A percentile compares a stretch with the other conserved stretches of the same genome.
Evolutionary conservation across 2,797 vertebrate genomes (phyloP).

Genomic region (Pygocentrus nattereri): DNA sequence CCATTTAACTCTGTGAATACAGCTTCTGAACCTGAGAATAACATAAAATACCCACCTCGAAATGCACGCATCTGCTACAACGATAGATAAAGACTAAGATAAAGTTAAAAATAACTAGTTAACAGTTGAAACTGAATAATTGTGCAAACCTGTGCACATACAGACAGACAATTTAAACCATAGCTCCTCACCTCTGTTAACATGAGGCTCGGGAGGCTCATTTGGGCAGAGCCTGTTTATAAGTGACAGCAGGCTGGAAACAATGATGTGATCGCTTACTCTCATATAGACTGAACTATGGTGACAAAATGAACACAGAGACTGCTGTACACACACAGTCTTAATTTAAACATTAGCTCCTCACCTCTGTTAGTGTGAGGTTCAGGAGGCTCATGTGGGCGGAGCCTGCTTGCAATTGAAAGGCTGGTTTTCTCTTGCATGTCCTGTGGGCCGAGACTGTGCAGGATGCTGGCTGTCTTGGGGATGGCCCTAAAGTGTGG

Average conservation of each 20-base stretch:
- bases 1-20: too few relatives aligned
- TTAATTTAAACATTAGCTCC: constrained; percentile 30
- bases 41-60: too few relatives aligned
- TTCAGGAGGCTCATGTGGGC: constrained; percentile 62
- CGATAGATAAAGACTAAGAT: too few relatives aligned
- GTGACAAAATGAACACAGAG: too few relatives aligned
- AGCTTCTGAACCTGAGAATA: too few relatives aligned
- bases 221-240: not conserved
- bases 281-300: not conserved
- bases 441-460: constrained; percentile 51
- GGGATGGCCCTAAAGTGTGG: constrained; percentile 63
- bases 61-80: too few relatives aligned
- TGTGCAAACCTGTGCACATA: not conserved
- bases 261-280: not conserved
- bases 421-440: constrained; percentile 46
- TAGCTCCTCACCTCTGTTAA: not conserved
- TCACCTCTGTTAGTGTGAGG: constrained; percentile 70
- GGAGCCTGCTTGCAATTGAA: constrained; percentile 52
- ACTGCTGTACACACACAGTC: not conserved
- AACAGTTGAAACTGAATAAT: not conserved
- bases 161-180: not conserved
- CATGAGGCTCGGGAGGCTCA: not conserved
- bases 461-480: constrained; percentile 30
- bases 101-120: too few relatives aligned
- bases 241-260: not conserved